Conservation (phyloP, 2,797 vertebrate species). For the Hozukius guyotensis region DNA sequence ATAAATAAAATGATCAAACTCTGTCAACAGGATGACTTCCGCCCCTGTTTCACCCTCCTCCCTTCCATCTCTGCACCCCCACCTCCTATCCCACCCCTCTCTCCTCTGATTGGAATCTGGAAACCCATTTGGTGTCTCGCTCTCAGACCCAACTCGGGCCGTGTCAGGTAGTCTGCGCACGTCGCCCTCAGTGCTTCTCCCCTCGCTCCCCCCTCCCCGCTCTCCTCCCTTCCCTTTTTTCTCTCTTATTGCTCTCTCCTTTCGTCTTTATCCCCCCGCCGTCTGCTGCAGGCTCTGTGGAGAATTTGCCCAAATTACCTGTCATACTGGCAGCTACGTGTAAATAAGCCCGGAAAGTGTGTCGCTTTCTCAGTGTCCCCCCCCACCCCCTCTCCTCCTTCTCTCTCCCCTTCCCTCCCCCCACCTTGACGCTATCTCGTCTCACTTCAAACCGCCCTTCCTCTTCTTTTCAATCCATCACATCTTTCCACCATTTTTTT, state of each 20-base stretch:
- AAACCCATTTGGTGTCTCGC: constrained; percentile 79
- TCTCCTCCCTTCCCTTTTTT: constrained; percentile 33
- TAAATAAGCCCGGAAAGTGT: constrained; percentile 84
- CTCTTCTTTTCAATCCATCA: constrained; percentile 67
- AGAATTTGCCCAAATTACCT: constrained; percentile 89
- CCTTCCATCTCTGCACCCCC: constrained; percentile 42
- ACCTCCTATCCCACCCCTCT: constrained; percentile 38
- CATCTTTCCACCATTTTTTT: constrained; percentile 43
- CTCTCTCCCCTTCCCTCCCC: background rate
- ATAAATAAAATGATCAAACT: constrained; percentile 84
- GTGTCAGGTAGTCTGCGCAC: constrained; percentile 79
- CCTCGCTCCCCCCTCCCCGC: constrained; percentile 1
- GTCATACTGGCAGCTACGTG: constrained; percentile 86
- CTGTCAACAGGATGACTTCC: constrained; percentile 74
- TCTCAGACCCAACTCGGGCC: constrained; percentile 64
- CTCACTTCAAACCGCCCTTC: constrained; percentile 59
- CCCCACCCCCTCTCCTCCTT: too few species aligned
- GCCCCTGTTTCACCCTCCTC: constrained; percentile 39
- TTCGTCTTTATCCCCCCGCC: constrained; percentile 79
- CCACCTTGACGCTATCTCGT: constrained; percentile 46
- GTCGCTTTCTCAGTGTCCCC: constrained; percentile 61
- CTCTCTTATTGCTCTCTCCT: constrained; percentile 67
- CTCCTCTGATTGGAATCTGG: constrained; percentile 82
- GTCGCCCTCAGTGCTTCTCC: constrained; percentile 50
- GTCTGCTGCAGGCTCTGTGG: constrained; percentile 82